These are phyloP conservation scores for Mesitornis unicolor DNA, from an alignment of 2,113 vertebrate genomes.

Conservation along the genomic window DNA sequence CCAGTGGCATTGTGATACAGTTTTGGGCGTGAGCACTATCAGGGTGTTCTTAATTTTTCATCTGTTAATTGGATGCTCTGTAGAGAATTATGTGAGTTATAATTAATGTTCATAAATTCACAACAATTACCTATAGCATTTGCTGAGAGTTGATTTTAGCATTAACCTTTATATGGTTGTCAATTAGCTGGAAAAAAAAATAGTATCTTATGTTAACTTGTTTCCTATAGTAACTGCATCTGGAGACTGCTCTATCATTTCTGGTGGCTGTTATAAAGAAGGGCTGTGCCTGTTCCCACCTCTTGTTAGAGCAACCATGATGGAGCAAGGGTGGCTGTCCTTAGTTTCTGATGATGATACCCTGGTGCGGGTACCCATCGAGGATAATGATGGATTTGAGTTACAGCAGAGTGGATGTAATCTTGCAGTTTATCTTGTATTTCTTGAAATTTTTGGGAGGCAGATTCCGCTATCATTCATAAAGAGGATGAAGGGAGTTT, in stretches of 20 bases:
- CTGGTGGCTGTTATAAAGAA: background rate
- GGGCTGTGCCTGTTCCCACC: background rate
- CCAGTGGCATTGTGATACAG: background rate
- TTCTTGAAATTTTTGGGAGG: background rate
- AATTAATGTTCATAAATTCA: background rate
- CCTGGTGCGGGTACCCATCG: background rate
- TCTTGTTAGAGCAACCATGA: background rate
- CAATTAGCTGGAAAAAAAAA: background rate
- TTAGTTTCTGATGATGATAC: background rate
- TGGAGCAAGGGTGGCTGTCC: background rate
- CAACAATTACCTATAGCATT: conserved; percentile 11
- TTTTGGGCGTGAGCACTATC: background rate
- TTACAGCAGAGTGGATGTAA: background rate
- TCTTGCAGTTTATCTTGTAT: background rate
- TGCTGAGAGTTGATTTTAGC: background rate
- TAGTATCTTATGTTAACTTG: background rate
- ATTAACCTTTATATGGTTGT: conserved; percentile 17
- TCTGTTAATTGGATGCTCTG: background rate
- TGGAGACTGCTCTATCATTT: background rate
- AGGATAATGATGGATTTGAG: background rate
- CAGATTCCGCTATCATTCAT: background rate
- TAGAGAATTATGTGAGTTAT: background rate
- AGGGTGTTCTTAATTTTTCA: background rate
- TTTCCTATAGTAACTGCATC: background rate
- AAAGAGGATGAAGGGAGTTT: background rate